Evolutionary conservation across 2,113 vertebrate genomes (phyloP).

Genomic region (Scalopus aquaticus): DNA sequence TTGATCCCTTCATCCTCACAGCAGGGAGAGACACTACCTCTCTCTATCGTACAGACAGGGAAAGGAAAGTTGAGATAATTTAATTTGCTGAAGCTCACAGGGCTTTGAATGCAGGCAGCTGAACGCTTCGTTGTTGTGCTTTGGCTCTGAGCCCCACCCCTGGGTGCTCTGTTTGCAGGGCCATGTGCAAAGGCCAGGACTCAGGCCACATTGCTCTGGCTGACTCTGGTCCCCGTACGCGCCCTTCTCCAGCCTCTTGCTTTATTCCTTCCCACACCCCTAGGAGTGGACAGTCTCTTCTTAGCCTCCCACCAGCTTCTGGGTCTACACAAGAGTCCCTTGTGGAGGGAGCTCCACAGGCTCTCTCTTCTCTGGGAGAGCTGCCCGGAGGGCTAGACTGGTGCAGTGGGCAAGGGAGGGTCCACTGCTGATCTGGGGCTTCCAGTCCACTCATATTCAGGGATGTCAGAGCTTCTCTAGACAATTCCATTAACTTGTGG

Average conservation of each 20-base stretch:
- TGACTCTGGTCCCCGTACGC: too few species aligned
- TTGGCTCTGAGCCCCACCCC: neutral
- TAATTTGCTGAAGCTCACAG: neutral
- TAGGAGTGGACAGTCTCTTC: neutral
- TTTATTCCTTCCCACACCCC: neutral
- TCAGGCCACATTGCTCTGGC: accelerated
- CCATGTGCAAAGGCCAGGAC: accelerated
- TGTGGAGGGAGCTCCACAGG: too few species aligned
- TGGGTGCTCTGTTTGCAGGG: accelerated
- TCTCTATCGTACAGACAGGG: neutral
- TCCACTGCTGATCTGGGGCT: neutral
- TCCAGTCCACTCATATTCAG: neutral
- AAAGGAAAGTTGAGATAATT: neutral
- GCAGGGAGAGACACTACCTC: accelerated
- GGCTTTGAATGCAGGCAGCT: neutral
- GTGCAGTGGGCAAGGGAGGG: neutral
- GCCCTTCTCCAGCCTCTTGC: neutral
- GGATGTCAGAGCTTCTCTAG: neutral
- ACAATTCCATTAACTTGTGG: neutral
- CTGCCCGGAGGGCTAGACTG: neutral
- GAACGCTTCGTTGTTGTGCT: accelerated
- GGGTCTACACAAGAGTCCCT: neutral
- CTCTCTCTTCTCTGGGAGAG: too few species aligned
- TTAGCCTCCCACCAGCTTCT: neutral
- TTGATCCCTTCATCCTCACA: neutral